Conservation (phyloP, 2,888 invertebrate genomes). For the Eristalis intricaria region DNA sequence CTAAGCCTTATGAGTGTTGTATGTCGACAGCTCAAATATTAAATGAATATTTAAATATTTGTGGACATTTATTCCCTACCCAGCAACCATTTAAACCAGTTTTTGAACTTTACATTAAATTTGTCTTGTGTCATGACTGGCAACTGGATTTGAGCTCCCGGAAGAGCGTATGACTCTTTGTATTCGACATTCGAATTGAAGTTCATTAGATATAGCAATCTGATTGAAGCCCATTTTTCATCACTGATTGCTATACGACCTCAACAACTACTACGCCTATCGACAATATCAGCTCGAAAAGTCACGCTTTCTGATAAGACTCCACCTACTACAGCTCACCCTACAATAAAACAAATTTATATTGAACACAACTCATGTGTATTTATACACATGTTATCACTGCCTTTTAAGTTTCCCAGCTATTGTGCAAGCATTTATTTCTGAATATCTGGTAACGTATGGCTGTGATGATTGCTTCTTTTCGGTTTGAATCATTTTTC, state of each 20-base stretch:
- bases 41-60: too few relatives aligned
- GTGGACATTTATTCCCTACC: too few relatives aligned
- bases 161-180: too few relatives aligned
- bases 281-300: background rate
- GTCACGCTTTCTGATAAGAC: background rate
- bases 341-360: background rate
- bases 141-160: too few relatives aligned
- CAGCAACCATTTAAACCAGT: too few relatives aligned
- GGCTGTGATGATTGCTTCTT: background rate
- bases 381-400: background rate
- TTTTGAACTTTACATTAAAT: too few relatives aligned
- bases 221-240: background rate
- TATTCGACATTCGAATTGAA: too few relatives aligned
- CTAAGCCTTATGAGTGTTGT: too few relatives aligned
- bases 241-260: background rate
- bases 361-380: background rate
- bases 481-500: background rate
- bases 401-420: background rate
- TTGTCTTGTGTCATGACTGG: too few relatives aligned
- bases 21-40: too few relatives aligned
- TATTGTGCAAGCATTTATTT: background rate
- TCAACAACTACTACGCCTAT: background rate
- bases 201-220: too few relatives aligned
- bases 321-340: background rate
- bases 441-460: background rate